Percentiles rank a stretch among this genome's conserved stretches.
Conservation (phyloP, 2,797 vertebrate species). For the Aphelocoma californica region DNA sequence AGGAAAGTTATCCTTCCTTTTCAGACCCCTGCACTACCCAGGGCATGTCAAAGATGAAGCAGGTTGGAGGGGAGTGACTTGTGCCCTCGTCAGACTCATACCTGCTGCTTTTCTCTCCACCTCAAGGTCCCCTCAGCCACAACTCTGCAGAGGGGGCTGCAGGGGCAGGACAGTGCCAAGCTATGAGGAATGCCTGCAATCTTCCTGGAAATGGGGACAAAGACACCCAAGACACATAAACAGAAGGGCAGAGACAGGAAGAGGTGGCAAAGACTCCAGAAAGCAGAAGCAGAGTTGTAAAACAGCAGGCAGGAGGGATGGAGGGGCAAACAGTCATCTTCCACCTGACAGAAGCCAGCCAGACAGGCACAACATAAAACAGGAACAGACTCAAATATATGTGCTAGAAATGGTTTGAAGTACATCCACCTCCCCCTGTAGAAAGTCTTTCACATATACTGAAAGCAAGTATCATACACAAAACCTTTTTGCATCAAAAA, state of each 20-base stretch:
- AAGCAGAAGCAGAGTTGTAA: not conserved
- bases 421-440: not conserved
- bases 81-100: not conserved
- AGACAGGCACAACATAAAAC: not conserved
- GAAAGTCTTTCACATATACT: not conserved
- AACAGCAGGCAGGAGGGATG: not conserved
- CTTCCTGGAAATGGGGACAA: not conserved
- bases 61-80: not conserved
- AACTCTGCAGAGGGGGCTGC: not conserved
- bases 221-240: not conserved
- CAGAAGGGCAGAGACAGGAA: not conserved
- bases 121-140: not conserved
- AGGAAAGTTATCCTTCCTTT: not conserved
- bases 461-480: not conserved
- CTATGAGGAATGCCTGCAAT: not conserved
- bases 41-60: not conserved
- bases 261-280: not conserved
- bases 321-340: not conserved
- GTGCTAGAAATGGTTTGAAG: not conserved
- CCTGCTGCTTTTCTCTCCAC: not conserved
- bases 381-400: not conserved
- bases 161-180: not conserved
- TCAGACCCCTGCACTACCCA: not conserved
- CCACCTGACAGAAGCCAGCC: not conserved
- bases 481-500: not conserved